A percentile compares a stretch with the other conserved stretches of the same genome.
Conservation (phyloP, 2,888 invertebrate species). For the Agonopterix heracliana region DNA sequence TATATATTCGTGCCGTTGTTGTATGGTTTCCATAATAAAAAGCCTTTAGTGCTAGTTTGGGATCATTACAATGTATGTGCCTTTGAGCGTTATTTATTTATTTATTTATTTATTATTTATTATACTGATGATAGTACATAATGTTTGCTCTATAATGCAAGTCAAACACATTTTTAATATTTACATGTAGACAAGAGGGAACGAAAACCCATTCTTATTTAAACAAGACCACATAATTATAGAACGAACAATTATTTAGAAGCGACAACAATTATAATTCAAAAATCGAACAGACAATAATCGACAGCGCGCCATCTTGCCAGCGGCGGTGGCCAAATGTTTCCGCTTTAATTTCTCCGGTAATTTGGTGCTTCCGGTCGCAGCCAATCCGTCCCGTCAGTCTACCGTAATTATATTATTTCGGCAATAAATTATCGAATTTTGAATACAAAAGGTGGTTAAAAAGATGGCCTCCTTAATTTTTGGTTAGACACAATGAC, state of each 20-base stretch:
- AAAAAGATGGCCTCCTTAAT: slow-evolving; percentile 58
- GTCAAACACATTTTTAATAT: too few species aligned
- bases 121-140: too few species aligned
- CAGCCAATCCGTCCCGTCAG: slow-evolving; percentile 73
- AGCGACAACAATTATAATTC: slow-evolving; percentile 8
- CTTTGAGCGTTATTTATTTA: too few species aligned
- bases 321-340: slow-evolving; percentile 73
- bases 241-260: slow-evolving; percentile 51
- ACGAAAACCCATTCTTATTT: not conserved
- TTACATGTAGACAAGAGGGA: too few species aligned
- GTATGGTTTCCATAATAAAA: too few species aligned
- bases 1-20: too few species aligned
- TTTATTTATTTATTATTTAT: too few species aligned
- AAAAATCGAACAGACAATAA: slow-evolving; percentile 12
- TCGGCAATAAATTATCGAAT: slow-evolving; percentile 76
- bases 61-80: too few species aligned
- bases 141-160: too few species aligned
- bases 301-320: slow-evolving; percentile 66
- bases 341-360: slow-evolving; percentile 76
- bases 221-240: slow-evolving; percentile 16
- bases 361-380: slow-evolving; percentile 73
- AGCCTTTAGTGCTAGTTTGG: too few species aligned
- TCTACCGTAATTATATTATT: slow-evolving; percentile 74
- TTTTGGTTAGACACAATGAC: slow-evolving; percentile 52
- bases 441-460: slow-evolving; percentile 69